A percentile compares a stretch with the other conserved stretches of the same genome.
phyloP scores from a whole-genome alignment of 2,797 vertebrate species.

The Chanos chanos region DNA sequence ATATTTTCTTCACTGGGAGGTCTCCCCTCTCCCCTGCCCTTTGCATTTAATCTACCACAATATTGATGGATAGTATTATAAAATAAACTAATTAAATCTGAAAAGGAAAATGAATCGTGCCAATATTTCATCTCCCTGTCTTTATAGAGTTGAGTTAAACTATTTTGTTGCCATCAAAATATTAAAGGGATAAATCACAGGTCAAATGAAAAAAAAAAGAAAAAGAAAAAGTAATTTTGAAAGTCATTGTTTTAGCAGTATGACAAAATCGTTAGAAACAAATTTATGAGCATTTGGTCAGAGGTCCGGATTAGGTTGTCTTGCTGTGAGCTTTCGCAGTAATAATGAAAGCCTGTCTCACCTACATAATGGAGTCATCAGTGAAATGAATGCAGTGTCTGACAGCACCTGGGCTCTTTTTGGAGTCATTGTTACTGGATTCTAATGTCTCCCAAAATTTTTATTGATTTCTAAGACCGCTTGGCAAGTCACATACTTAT shows the following conservation, averaged over 20 bases:
- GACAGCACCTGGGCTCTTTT: not conserved
- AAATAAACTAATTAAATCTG: slow-evolving; percentile 87
- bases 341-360: slow-evolving; percentile 53
- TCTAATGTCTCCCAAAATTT: no score
- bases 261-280: slow-evolving; percentile 86
- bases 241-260: slow-evolving; percentile 77
- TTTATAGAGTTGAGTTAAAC: slow-evolving; percentile 79
- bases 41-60: slow-evolving; percentile 81
- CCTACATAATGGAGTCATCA: slow-evolving; percentile 51
- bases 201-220: slow-evolving; percentile 60
- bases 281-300: slow-evolving; percentile 77
- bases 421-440: no score
- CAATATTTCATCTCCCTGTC: slow-evolving; percentile 82
- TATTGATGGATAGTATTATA: slow-evolving; percentile 88
- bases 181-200: slow-evolving; percentile 97
- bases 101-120: slow-evolving; percentile 88
- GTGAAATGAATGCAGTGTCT: slow-evolving; percentile 56
- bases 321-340: no score
- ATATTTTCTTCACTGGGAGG: slow-evolving; percentile 68
- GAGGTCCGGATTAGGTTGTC: slow-evolving; percentile 63
- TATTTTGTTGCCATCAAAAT: slow-evolving; percentile 87
- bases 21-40: slow-evolving; percentile 60
- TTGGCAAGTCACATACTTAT: no score
- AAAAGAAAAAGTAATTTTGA: slow-evolving; percentile 65
- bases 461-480: no score